These are phyloP conservation scores for Crotalus helleri DNA, from an alignment of 2,113 vertebrate species.

Conservation along the genomic window DNA sequence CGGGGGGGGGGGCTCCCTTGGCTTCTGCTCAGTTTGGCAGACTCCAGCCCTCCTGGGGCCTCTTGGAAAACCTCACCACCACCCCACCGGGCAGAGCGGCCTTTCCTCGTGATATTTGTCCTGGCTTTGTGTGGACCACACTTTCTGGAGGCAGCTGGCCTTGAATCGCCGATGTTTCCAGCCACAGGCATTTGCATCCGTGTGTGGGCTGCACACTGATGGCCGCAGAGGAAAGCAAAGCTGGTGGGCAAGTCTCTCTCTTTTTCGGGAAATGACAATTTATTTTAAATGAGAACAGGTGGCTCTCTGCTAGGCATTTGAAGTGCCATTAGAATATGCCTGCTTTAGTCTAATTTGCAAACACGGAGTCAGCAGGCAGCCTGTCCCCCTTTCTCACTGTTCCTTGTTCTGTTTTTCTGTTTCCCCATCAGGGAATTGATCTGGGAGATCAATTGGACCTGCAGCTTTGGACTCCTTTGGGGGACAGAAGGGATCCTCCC, in stretches of 20 bases:
- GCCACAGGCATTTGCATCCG: not conserved
- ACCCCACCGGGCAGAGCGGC: fast-evolving
- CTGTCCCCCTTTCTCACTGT: not conserved
- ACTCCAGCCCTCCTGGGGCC: no score
- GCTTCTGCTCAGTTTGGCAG: not conserved
- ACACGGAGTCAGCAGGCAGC: not conserved
- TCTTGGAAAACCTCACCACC: not conserved
- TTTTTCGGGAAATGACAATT: not conserved
- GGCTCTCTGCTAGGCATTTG: fast-evolving
- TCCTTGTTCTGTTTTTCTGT: not conserved
- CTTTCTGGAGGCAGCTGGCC: not conserved
- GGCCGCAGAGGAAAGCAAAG: not conserved
- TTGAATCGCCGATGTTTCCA: fast-evolving
- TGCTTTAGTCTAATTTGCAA: not conserved
- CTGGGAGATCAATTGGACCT: not conserved
- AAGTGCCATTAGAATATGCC: not conserved
- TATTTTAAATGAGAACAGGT: not conserved
- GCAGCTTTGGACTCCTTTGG: not conserved
- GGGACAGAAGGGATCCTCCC: not conserved
- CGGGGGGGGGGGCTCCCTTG: not conserved
- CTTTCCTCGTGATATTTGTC: fast-evolving
- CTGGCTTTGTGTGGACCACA: not conserved
- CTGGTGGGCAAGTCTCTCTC: not conserved
- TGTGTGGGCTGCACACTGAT: not conserved
- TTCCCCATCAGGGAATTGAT: not conserved